phyloP scores from a whole-genome alignment of 2,888 invertebrate genomes.

The Callyntrura guangdongensis region DNA sequence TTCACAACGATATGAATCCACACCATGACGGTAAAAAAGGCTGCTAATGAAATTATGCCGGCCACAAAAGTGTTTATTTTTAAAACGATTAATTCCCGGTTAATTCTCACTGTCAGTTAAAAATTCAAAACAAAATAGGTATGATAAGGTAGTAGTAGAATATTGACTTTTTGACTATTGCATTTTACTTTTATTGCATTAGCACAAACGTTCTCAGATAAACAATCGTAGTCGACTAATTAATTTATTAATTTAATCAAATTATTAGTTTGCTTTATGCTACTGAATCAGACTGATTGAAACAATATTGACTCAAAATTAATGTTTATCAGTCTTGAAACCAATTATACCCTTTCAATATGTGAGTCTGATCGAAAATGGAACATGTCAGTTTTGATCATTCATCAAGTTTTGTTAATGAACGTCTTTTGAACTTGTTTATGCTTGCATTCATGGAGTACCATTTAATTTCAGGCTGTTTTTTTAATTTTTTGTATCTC shows the following conservation, averaged over 20 bases:
- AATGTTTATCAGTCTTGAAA: neutral
- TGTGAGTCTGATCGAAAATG: neutral
- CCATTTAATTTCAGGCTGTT: neutral
- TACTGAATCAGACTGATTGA: too few relatives aligned
- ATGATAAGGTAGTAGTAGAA: too few relatives aligned
- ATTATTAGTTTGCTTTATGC: too few relatives aligned
- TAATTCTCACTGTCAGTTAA: too few relatives aligned
- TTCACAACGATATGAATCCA: neutral
- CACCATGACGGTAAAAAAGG: neutral
- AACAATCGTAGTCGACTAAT: too few relatives aligned
- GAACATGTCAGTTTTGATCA: constrained; percentile 44
- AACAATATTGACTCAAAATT: constrained; percentile 7
- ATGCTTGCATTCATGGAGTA: constrained; percentile 10
- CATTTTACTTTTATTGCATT: too few relatives aligned
- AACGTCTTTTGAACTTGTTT: constrained; percentile 52
- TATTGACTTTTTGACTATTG: too few relatives aligned
- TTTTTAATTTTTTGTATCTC: constrained; percentile 36
- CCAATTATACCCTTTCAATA: neutral
- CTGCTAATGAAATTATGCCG: neutral
- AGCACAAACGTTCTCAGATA: too few relatives aligned
- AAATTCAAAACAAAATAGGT: too few relatives aligned
- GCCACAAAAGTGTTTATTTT: constrained; percentile 40
- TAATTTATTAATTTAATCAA: too few relatives aligned
- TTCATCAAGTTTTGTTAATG: constrained; percentile 63
- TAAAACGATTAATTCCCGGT: constrained; percentile 69